Conservation (phyloP, 2,797 vertebrate genomes). For the Decapterus maruadsi region DNA sequence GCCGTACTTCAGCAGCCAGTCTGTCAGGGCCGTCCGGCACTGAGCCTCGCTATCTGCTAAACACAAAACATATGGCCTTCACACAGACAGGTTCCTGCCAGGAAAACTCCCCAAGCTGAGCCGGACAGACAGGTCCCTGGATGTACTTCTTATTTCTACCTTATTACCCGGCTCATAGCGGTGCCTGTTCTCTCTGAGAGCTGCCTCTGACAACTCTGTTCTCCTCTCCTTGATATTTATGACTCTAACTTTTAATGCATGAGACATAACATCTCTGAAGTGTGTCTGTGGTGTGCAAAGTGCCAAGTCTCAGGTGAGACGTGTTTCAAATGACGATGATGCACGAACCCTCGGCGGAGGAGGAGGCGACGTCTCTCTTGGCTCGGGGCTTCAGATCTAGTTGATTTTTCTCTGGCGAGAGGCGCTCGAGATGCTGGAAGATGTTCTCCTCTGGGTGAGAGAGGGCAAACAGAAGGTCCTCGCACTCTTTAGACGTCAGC, state of each 20-base stretch:
- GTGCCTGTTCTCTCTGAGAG: neutral
- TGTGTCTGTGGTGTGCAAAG: neutral
- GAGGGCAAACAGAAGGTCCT: constrained; percentile 82
- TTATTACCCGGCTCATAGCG: constrained; percentile 2
- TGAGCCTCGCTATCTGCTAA: constrained; percentile 66
- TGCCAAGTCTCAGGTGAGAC: constrained; percentile 3
- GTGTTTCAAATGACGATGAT: constrained; percentile 2
- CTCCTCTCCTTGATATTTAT: neutral
- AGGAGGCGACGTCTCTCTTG: constrained; percentile 57
- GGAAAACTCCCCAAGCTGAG: constrained; percentile 34
- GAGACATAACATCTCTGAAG: neutral
- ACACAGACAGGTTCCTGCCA: constrained; percentile 45
- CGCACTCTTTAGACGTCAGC: constrained; percentile 87
- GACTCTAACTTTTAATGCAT: neutral
- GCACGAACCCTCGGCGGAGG: constrained; percentile 55
- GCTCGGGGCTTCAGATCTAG: constrained; percentile 51
- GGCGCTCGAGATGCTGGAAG: constrained; percentile 69
- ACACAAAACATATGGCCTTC: constrained; percentile 63
- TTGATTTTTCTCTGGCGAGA: constrained; percentile 73
- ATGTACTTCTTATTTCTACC: constrained; percentile 17
- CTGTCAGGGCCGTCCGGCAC: constrained; percentile 82
- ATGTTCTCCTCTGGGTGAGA: constrained; percentile 75
- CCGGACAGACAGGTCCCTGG: constrained; percentile 32
- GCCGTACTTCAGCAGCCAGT: constrained; percentile 83
- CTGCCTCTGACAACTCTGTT: neutral